Conservation (phyloP, 1,140 invertebrate genomes). For the Chymomyza costata region DNA sequence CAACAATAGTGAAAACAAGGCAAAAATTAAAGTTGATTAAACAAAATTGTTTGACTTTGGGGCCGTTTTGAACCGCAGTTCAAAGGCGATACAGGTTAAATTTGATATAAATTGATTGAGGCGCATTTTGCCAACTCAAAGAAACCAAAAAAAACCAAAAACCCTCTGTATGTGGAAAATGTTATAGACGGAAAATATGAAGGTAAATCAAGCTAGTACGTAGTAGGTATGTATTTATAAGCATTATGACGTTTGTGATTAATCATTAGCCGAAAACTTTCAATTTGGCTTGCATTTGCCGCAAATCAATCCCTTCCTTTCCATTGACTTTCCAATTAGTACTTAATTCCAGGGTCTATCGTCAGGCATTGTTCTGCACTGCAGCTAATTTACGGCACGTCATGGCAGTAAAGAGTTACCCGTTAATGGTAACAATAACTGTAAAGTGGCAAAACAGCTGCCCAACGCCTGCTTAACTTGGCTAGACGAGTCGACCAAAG, state of each 20-base stretch:
- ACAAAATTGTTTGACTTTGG: constrained; percentile 63
- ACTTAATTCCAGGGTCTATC: constrained; percentile 27
- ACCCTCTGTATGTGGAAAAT: neutral
- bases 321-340: constrained; percentile 60
- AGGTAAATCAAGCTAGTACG: neutral
- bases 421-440: too few relatives aligned
- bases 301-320: too few relatives aligned
- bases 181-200: neutral
- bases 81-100: constrained; percentile 55
- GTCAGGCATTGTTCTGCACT: constrained; percentile 17
- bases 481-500: constrained; percentile 34
- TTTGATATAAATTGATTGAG: constrained; percentile 67
- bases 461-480: constrained; percentile 38
- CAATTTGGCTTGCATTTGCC: constrained; percentile 2
- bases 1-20: constrained; percentile 1
- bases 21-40: constrained; percentile 46
- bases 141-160: constrained; percentile 26
- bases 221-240: constrained; percentile 10
- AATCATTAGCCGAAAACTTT: constrained; percentile 4
- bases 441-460: constrained; percentile 56
- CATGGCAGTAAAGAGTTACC: too few relatives aligned
- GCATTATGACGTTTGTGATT: neutral
- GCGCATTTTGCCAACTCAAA: constrained; percentile 16
- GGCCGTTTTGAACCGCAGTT: constrained; percentile 37
- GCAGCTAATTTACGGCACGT: constrained; percentile 63